Percentiles rank a stretch among this genome's conserved stretches.
These are phyloP conservation scores for Onthophagus sagittarius DNA, from an alignment of 2,888 invertebrate genomes.

Conservation along the genomic window DNA sequence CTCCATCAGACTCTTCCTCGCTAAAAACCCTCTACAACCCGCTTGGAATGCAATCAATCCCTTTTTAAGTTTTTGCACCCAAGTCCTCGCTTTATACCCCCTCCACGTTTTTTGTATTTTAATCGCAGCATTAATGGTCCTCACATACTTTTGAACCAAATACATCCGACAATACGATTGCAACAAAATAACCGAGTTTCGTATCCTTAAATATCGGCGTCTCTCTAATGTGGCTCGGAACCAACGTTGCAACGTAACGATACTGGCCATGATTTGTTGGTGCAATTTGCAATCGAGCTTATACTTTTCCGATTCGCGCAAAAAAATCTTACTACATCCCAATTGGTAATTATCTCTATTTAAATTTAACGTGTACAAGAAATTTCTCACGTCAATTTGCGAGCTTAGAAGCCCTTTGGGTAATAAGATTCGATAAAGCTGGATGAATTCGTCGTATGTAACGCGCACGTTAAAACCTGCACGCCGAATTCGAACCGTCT, in stretches of 20 bases:
- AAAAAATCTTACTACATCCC: constrained; percentile 83
- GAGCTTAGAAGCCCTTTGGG: constrained; percentile 84
- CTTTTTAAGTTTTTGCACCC: constrained; percentile 61
- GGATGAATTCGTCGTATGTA: constrained; percentile 91
- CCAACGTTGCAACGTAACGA: constrained; percentile 89
- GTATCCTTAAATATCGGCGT: constrained; percentile 69
- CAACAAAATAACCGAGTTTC: constrained; percentile 70
- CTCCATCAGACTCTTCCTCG: constrained; percentile 56
- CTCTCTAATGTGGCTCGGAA: constrained; percentile 78
- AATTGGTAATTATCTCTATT: constrained; percentile 90
- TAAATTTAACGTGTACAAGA: constrained; percentile 77
- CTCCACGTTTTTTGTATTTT: constrained; percentile 80
- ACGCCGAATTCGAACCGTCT: constrained; percentile 90
- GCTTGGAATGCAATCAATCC: constrained; percentile 68
- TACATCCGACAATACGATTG: constrained; percentile 71
- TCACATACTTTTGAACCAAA: constrained; percentile 56
- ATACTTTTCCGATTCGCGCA: constrained; percentile 91
- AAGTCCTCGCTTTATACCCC: constrained; percentile 61
- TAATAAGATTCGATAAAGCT: constrained; percentile 84
- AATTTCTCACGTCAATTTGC: constrained; percentile 79
- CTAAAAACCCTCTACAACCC: constrained; percentile 62
- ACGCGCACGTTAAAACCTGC: constrained; percentile 94
- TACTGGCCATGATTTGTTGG: constrained; percentile 89
- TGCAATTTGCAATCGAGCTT: constrained; percentile 89
- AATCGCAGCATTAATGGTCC: constrained; percentile 54